These are phyloP conservation scores for Macrobrachium rosenbergii DNA, from an alignment of 1,140 invertebrate genomes.

Conservation along the genomic window DNA sequence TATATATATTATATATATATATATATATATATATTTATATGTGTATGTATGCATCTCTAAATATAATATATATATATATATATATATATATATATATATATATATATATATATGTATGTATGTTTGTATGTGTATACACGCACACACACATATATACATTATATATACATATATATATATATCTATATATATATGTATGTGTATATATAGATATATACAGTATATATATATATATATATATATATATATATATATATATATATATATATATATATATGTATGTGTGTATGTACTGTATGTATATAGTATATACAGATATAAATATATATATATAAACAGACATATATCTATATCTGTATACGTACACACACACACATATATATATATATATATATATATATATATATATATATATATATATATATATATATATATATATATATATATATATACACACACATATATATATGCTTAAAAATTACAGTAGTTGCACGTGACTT, in stretches of 20 bases:
- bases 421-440: too few species aligned
- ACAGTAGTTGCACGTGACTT: too few species aligned
- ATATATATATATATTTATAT: background rate
- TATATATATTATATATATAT: background rate
- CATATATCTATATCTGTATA: too few species aligned
- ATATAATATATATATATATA: background rate
- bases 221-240: background rate
- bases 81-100: conserved; percentile 13
- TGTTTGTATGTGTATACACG: background rate
- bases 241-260: background rate
- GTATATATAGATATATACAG: background rate
- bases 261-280: background rate
- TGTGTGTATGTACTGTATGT: background rate
- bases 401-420: too few species aligned
- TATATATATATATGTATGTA: background rate
- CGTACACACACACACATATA: background rate
- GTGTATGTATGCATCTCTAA: background rate
- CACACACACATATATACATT: background rate
- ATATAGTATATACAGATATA: background rate
- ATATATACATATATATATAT: conserved; percentile 9
- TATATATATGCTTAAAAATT: too few species aligned
- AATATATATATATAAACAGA: background rate
- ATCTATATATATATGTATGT: background rate
- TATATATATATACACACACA: too few species aligned
- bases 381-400: too few species aligned